Conservation (phyloP, 2,888 invertebrate genomes). For the Caenorhabditis macrosperma region DNA sequence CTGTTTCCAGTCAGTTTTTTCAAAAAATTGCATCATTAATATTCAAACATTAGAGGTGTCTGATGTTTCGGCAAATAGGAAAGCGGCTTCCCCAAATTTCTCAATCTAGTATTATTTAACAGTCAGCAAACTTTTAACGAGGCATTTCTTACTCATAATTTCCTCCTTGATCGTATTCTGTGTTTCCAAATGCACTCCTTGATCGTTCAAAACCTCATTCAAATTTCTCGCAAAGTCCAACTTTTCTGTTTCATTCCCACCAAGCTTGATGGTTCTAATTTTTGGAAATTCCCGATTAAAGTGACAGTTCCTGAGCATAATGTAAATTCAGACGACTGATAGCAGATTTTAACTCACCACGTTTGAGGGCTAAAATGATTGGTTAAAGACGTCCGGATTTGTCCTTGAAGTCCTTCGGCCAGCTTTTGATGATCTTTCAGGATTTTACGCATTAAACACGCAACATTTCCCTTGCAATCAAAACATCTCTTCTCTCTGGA, state of each 20-base stretch:
- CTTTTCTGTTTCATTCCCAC: conserved; percentile 37
- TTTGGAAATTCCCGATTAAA: conserved; percentile 28
- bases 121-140: too few species aligned
- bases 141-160: conserved; percentile 26
- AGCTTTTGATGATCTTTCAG: conserved; percentile 38
- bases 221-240: conserved; percentile 19
- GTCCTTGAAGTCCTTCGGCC: conserved; percentile 44
- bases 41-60: too few species aligned
- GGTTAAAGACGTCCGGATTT: conserved; percentile 16
- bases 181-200: conserved; percentile 28
- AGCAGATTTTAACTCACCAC: conserved; percentile 36
- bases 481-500: conserved; percentile 40
- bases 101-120: too few species aligned
- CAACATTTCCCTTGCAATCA: conserved; percentile 33
- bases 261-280: conserved; percentile 25
- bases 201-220: conserved; percentile 28
- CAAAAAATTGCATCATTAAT: too few species aligned
- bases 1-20: too few species aligned
- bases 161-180: conserved; percentile 27
- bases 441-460: conserved; percentile 49
- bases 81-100: too few species aligned
- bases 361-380: conserved; percentile 50
- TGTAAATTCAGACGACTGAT: neutral
- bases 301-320: conserved; percentile 56
- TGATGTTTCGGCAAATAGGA: too few species aligned